phyloP scores from a whole-genome alignment of 2,888 invertebrate species.

The Teinopalpus imperialis region DNA sequence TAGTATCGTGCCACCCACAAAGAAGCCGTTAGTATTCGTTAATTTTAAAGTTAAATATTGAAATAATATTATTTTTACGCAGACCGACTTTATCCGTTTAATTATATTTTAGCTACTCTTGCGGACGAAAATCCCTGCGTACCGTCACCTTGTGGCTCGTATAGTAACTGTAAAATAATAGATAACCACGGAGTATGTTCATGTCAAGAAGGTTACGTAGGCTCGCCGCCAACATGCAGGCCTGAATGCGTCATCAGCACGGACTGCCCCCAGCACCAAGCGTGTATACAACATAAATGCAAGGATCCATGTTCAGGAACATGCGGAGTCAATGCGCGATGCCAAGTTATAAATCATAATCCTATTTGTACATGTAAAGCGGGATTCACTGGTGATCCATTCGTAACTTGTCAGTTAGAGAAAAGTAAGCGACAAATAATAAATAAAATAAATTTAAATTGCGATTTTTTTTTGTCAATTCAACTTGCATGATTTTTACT shows the following conservation, averaged over 20 bases:
- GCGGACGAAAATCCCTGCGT: constrained; percentile 84
- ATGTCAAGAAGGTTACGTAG: constrained; percentile 87
- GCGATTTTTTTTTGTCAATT: constrained; percentile 37
- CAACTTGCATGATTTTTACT: constrained; percentile 37
- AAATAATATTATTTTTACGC: constrained; percentile 9
- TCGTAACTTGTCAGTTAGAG: constrained; percentile 85
- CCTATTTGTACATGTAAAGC: constrained; percentile 90
- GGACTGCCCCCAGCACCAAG: constrained; percentile 88
- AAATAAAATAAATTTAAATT: constrained; percentile 34
- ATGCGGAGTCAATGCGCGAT: constrained; percentile 87
- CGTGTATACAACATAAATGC: constrained; percentile 87
- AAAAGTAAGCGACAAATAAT: constrained; percentile 70
- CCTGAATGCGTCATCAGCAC: constrained; percentile 90
- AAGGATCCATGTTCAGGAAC: constrained; percentile 89
- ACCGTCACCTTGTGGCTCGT: constrained; percentile 90
- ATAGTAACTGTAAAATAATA: constrained; percentile 87
- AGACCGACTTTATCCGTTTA: constrained; percentile 12
- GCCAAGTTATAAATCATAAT: constrained; percentile 89
- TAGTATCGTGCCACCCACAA: constrained; percentile 77
- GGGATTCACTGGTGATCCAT: constrained; percentile 91
- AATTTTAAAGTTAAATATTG: neutral
- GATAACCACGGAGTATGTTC: constrained; percentile 90
- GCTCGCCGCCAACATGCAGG: constrained; percentile 88
- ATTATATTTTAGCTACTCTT: constrained; percentile 59
- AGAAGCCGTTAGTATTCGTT: constrained; percentile 59